Percentiles rank a stretch among this genome's conserved stretches.
These are phyloP conservation scores for Mythimna impura DNA, from an alignment of 2,888 invertebrate genomes.

Conservation along the genomic window DNA sequence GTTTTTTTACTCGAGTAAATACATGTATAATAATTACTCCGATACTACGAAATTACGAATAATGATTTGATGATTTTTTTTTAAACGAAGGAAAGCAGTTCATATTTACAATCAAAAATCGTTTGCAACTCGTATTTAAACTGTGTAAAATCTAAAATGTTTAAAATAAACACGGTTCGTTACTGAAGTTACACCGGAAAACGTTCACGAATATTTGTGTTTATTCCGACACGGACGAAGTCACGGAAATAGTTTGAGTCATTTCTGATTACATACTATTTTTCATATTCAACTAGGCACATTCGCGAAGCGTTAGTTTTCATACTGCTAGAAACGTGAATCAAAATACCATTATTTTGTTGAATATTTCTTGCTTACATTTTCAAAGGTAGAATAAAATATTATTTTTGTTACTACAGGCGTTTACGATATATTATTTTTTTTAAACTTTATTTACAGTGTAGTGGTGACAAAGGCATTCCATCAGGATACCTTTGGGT, in stretches of 20 bases:
- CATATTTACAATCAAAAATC: constrained; percentile 25
- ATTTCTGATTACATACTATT: constrained; percentile 23
- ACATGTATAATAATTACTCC: constrained; percentile 7
- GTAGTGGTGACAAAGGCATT: too few species aligned
- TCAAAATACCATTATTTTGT: neutral
- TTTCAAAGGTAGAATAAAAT: neutral
- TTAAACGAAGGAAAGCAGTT: constrained; percentile 17
- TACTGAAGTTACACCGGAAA: constrained; percentile 40
- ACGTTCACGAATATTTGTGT: constrained; percentile 47
- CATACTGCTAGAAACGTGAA: neutral
- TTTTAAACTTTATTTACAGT: too few species aligned
- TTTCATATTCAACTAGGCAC: constrained; percentile 10
- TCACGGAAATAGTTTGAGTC: constrained; percentile 20
- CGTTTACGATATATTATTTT: too few species aligned
- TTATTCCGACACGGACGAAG: constrained; percentile 24
- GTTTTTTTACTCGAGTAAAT: constrained; percentile 2
- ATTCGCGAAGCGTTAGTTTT: neutral
- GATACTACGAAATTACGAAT: neutral
- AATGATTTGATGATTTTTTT: neutral
- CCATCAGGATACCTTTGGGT: too few species aligned
- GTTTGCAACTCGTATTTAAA: constrained; percentile 13
- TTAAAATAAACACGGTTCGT: constrained; percentile 28
- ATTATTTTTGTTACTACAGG: neutral
- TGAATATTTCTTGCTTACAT: neutral
- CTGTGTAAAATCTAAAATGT: constrained; percentile 5